A percentile compares a stretch with the other conserved stretches of the same genome.
phyloP scores from a whole-genome alignment of 2,113 vertebrate genomes.

The Furnarius figulus region DNA sequence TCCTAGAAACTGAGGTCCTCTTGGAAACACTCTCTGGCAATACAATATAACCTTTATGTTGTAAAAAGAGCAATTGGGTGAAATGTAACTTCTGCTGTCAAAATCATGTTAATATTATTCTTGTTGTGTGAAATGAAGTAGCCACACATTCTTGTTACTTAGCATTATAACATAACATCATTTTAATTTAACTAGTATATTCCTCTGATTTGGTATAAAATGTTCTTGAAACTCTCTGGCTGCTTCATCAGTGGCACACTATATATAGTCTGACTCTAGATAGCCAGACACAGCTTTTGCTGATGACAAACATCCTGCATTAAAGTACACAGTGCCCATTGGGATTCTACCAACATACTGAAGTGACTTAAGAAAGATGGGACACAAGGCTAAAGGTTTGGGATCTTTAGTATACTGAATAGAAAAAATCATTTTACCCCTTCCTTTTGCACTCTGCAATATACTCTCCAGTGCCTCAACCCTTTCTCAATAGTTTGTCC shows the following conservation, averaged over 20 bases:
- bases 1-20: not conserved
- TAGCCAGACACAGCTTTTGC: not conserved
- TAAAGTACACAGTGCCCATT: not conserved
- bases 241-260: not conserved
- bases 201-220: not conserved
- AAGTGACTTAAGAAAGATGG: not conserved
- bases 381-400: not conserved
- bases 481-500: not conserved
- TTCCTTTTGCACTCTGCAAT: not conserved
- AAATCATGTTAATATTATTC: not conserved
- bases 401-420: not conserved
- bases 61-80: not conserved
- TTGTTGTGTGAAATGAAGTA: not conserved
- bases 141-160: not conserved
- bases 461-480: not conserved
- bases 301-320: not conserved
- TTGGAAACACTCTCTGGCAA: not conserved
- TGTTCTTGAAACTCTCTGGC: not conserved
- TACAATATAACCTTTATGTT: not conserved
- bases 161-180: not conserved
- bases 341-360: not conserved
- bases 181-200: not conserved
- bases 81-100: not conserved
- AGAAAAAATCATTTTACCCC: not conserved
- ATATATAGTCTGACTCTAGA: not conserved